Evolutionary conservation across 1,140 invertebrate species (phyloP).

Genomic region (Liolophura sinensis): DNA sequence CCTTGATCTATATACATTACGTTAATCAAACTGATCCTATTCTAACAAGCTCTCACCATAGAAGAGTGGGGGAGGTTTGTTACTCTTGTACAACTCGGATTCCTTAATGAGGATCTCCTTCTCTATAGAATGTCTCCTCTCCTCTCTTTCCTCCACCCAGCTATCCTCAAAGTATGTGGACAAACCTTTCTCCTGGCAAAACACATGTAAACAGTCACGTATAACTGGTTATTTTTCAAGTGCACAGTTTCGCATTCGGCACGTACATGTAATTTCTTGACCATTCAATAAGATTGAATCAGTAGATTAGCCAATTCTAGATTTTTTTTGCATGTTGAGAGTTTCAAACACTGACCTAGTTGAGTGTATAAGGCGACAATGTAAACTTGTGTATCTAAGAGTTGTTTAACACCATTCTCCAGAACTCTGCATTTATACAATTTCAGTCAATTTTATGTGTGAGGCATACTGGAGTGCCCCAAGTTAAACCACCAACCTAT

Average conservation of each 20-base stretch:
- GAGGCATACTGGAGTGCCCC: no score
- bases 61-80: constrained; percentile 48
- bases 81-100: constrained; percentile 50
- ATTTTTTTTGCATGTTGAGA: no score
- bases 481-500: no score
- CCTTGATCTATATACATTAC: no score
- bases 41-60: constrained; percentile 40
- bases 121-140: constrained; percentile 48
- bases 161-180: constrained; percentile 55
- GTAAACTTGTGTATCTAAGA: no score
- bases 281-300: background rate
- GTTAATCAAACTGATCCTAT: background rate
- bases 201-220: background rate
- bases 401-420: no score
- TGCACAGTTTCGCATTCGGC: background rate
- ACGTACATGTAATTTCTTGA: background rate
- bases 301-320: no score
- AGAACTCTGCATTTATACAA: background rate
- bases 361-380: no score
- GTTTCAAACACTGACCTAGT: no score
- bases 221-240: background rate
- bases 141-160: constrained; percentile 50
- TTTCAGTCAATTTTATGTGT: no score
- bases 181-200: constrained; percentile 48
- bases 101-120: constrained; percentile 51